Evolutionary conservation across 2,888 invertebrate genomes (phyloP).

Genomic region (Seira sanloemensis): DNA sequence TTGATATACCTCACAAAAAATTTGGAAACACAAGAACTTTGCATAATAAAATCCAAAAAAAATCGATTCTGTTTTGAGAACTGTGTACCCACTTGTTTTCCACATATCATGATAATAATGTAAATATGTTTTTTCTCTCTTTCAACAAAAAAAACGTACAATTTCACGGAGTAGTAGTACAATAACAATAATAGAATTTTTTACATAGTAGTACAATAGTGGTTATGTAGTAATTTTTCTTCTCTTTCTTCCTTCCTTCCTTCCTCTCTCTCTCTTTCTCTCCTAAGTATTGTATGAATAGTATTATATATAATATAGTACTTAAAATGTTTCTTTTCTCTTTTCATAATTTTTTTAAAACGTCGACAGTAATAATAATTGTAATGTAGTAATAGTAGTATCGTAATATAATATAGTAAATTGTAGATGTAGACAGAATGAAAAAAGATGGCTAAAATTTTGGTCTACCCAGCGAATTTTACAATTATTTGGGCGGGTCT

Average conservation of each 20-base stretch:
- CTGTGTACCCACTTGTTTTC: constrained; percentile 34
- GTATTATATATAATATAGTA: constrained; percentile 11
- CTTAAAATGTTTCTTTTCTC: constrained; percentile 9
- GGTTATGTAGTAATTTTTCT: constrained; percentile 19
- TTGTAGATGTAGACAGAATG: constrained; percentile 65
- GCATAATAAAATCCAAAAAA: too few species aligned
- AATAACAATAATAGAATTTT: constrained; percentile 54
- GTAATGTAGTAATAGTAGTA: constrained; percentile 37
- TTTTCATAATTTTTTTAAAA: constrained; percentile 7
- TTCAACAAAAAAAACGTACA: constrained; percentile 50
- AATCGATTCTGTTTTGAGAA: neutral
- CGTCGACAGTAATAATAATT: constrained; percentile 20
- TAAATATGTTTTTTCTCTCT: constrained; percentile 48
- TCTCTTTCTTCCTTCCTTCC: neutral
- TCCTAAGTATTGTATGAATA: constrained; percentile 3
- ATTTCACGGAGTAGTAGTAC: constrained; percentile 50
- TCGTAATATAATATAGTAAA: constrained; percentile 58
- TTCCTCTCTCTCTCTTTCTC: neutral
- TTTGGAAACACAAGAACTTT: neutral
- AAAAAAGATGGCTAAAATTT: constrained; percentile 67
- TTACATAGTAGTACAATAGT: constrained; percentile 45
- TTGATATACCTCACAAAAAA: neutral
- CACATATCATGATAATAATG: constrained; percentile 54
- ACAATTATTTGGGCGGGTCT: constrained; percentile 71
- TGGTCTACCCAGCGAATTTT: constrained; percentile 67